Evolutionary conservation across 1,140 invertebrate species (phyloP).

Genomic region (Thaumatotibia leucotreta): DNA sequence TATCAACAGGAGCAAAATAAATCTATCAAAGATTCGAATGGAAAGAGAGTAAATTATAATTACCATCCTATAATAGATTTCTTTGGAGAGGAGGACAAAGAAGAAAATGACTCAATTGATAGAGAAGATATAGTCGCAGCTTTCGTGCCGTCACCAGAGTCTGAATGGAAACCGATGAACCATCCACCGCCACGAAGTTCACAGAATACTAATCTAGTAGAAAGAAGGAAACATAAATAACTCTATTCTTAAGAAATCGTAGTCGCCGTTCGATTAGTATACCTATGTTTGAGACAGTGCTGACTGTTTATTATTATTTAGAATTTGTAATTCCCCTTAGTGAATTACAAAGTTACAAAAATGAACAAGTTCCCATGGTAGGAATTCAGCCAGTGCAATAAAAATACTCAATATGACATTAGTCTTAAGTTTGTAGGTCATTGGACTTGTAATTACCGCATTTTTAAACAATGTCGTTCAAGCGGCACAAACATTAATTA

Average conservation of each 20-base stretch:
- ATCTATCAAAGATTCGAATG: slow-evolving; percentile 31
- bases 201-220: slow-evolving; percentile 31
- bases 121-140: slow-evolving; percentile 55
- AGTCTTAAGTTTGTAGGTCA: neutral
- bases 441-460: too few relatives aligned
- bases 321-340: neutral
- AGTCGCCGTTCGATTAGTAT: neutral
- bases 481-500: too few relatives aligned
- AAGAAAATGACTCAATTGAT: slow-evolving; percentile 50
- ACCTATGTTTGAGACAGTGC: neutral
- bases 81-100: slow-evolving; percentile 77
- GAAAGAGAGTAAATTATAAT: slow-evolving; percentile 85
- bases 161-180: slow-evolving; percentile 72
- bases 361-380: neutral
- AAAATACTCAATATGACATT: neutral
- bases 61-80: slow-evolving; percentile 92
- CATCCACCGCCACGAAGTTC: slow-evolving; percentile 40
- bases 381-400: neutral
- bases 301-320: neutral
- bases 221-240: slow-evolving; percentile 46
- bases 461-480: too few relatives aligned
- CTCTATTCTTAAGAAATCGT: neutral
- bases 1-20: slow-evolving; percentile 35
- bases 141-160: slow-evolving; percentile 43
- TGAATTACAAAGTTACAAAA: too few relatives aligned